Percentiles rank a stretch among this genome's conserved stretches.
Conservation (phyloP, 2,888 invertebrate species). For the Oxytorus armatus region DNA sequence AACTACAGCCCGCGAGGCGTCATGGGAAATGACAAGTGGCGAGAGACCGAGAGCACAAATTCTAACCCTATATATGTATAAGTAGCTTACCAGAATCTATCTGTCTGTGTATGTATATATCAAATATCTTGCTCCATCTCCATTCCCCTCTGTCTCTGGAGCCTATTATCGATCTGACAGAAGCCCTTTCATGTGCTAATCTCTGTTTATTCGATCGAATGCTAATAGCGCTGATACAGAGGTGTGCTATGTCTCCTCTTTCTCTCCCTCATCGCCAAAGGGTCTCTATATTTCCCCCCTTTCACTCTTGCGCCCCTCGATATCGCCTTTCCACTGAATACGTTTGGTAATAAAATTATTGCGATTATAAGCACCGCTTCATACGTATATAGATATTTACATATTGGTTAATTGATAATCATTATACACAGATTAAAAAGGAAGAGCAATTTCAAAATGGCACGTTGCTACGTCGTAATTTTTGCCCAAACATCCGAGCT, state of each 20-base stretch:
- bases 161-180: slow-evolving; percentile 69
- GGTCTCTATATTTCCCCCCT: slow-evolving; percentile 39
- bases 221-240: slow-evolving; percentile 69
- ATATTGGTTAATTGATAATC: not conserved
- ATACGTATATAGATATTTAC: slow-evolving; percentile 26
- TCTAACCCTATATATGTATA: slow-evolving; percentile 20
- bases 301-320: slow-evolving; percentile 22
- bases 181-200: slow-evolving; percentile 82
- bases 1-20: slow-evolving; percentile 82
- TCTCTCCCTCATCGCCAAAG: slow-evolving; percentile 59
- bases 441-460: not conserved
- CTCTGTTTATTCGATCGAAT: slow-evolving; percentile 82
- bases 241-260: slow-evolving; percentile 34
- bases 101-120: slow-evolving; percentile 14
- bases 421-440: not conserved
- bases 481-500: not conserved
- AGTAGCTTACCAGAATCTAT: slow-evolving; percentile 49
- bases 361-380: slow-evolving; percentile 41
- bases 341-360: slow-evolving; percentile 64
- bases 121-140: slow-evolving; percentile 56
- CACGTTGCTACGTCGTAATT: not conserved
- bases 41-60: slow-evolving; percentile 64
- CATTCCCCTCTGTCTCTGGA: slow-evolving; percentile 52
- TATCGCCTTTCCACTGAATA: slow-evolving; percentile 27
- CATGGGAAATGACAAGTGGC: slow-evolving; percentile 84